Percentiles rank a stretch among this genome's conserved stretches.
These are phyloP conservation scores for Oxyruncus cristatus DNA, from an alignment of 2,113 vertebrate species.

Conservation along the genomic window DNA sequence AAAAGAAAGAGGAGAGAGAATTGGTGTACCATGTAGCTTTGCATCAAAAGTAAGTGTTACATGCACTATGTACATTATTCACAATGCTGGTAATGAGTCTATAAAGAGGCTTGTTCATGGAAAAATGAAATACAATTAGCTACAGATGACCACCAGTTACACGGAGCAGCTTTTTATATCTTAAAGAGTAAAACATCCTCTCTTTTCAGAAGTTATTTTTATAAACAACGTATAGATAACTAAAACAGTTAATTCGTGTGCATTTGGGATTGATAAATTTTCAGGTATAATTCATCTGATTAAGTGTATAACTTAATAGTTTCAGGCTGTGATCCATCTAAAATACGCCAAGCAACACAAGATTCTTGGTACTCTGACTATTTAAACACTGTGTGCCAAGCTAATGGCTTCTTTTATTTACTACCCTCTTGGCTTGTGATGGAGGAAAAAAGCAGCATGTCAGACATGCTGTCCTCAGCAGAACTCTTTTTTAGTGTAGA, in stretches of 20 bases:
- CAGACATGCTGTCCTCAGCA: neutral
- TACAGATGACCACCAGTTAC: neutral
- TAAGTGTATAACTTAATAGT: neutral
- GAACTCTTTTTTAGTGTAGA: neutral
- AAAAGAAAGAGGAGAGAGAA: neutral
- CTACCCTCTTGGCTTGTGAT: neutral
- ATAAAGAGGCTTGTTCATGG: neutral
- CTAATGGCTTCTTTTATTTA: neutral
- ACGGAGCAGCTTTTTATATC: neutral
- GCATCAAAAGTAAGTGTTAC: neutral
- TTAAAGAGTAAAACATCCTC: neutral
- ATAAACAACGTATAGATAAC: neutral
- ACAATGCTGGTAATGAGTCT: neutral
- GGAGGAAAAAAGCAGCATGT: neutral
- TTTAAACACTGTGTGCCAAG: neutral
- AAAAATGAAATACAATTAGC: neutral
- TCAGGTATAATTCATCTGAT: neutral
- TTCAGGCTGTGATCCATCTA: neutral
- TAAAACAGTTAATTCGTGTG: neutral
- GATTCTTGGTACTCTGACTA: neutral
- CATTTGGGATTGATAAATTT: neutral
- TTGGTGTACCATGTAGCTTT: neutral
- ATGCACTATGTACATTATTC: neutral
- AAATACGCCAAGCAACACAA: neutral
- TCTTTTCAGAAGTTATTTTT: neutral